These are phyloP conservation scores for Galeruca laticollis DNA, from an alignment of 2,888 invertebrate species.

Conservation along the genomic window DNA sequence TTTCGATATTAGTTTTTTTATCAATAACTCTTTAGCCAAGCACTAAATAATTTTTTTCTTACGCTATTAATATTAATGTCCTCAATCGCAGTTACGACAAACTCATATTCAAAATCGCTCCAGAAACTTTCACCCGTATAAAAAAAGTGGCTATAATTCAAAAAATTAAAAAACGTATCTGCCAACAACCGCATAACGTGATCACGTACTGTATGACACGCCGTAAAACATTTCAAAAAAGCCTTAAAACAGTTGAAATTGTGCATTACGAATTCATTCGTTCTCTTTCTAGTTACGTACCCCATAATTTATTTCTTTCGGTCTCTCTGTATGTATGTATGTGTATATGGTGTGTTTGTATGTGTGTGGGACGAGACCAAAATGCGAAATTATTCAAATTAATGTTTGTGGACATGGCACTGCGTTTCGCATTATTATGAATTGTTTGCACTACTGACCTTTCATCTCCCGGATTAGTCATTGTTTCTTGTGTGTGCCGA, in stretches of 20 bases:
- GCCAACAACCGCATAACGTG: slow-evolving; percentile 32
- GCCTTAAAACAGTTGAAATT: slow-evolving; percentile 39
- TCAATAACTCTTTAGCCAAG: no score
- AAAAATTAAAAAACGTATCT: slow-evolving; percentile 16
- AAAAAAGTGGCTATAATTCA: slow-evolving; percentile 17
- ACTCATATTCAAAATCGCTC: no score
- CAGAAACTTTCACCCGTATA: slow-evolving; percentile 2
- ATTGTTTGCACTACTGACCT: slow-evolving; percentile 53
- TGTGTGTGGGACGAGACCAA: slow-evolving; percentile 45
- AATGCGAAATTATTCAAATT: slow-evolving; percentile 54
- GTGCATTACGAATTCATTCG: slow-evolving; percentile 42
- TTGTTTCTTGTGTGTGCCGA: slow-evolving; percentile 21
- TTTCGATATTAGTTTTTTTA: no score
- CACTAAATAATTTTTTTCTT: no score
- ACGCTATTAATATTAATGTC: no score
- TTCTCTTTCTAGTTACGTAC: slow-evolving; percentile 34
- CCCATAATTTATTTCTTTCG: slow-evolving; percentile 38
- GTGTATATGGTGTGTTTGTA: slow-evolving; percentile 15
- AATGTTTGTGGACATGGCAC: slow-evolving; percentile 46
- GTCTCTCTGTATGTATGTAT: slow-evolving; percentile 32
- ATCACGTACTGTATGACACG: slow-evolving; percentile 38
- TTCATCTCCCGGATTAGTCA: slow-evolving; percentile 33
- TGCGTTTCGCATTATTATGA: slow-evolving; percentile 55
- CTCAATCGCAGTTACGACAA: no score
- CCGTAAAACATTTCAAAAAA: slow-evolving; percentile 40